Base-by-base conservation (phyloP, 2,888 invertebrate species). In the Agrotis ipsilon region DNA sequence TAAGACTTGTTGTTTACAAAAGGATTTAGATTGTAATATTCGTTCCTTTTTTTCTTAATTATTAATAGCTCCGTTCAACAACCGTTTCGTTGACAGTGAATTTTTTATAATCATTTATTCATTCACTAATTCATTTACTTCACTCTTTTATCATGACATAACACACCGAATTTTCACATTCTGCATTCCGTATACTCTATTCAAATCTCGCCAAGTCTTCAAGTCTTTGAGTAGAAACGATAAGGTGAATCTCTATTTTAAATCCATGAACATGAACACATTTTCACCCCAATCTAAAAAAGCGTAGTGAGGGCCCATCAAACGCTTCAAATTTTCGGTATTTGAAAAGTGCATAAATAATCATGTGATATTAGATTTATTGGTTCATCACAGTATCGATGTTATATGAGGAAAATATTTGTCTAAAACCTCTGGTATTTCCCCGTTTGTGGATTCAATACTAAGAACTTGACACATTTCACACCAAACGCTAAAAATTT, bases 391-490 rank as follows among this genome's bases (percentile, higher is more conserved):
- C n/a, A n/a, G n/a, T n/a, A n/a, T n/a, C 14, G n/a, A 52, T 19
- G 13, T 24, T 14, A 13, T 19, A 19, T 48, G 46, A 65, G 52
- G 24, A 39, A 54, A 16, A 2, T 27, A 0, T n/a, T 1, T 3
- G 18, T 13, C 16, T 24, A 27, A 63, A 16, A 3, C 7, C 13
- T 21, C 5, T 9, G 19, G 9, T 67, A 39, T 67, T 72, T 52
- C 58, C 32, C 13, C 4, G 19, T 24, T 45, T 0, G 6, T 19
- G 32, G 13, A n/a, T 16, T 13, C 13, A 0, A 39, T 76, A 68
- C 76, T 14, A 68, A 68, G 57, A 72, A 68, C 27, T 24, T 21
- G 39, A 46, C 24, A n/a, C 51, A 57, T 43, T 46, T 55, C 4
- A 19, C 49, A 45, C 76, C 13, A 24, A 19, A 55, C 7, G 19